Evolutionary conservation across 2,888 invertebrate genomes (phyloP).

Genomic region (Mesoligia furuncula): DNA sequence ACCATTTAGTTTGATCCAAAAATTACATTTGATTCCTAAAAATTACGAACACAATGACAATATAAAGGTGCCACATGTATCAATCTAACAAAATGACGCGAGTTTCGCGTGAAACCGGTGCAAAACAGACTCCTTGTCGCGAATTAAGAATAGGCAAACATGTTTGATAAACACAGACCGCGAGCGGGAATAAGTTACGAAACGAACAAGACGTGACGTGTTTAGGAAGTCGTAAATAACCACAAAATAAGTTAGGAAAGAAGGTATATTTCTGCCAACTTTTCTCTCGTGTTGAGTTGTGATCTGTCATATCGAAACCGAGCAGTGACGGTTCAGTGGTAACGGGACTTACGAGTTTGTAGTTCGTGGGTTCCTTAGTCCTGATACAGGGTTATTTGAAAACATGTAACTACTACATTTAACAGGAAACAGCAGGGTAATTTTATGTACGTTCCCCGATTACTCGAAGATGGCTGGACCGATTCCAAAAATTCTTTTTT

Average conservation of each 20-base stretch:
- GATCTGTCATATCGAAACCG: neutral
- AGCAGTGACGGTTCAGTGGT: neutral
- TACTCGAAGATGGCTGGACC: too few relatives aligned
- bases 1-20: neutral
- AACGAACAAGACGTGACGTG: slow-evolving; percentile 40
- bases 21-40: neutral
- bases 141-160: slow-evolving; percentile 52
- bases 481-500: too few relatives aligned
- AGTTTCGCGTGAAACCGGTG: slow-evolving; percentile 18
- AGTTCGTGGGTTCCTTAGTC: neutral
- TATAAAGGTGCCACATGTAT: neutral
- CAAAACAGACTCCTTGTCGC: slow-evolving; percentile 30
- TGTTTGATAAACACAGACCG: slow-evolving; percentile 44
- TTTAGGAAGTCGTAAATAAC: slow-evolving; percentile 27
- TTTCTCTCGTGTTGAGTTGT: neutral
- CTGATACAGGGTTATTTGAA: neutral
- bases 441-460: too few relatives aligned
- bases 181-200: slow-evolving; percentile 31
- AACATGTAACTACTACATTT: neutral
- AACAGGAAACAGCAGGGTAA: too few relatives aligned
- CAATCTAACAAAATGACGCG: slow-evolving; percentile 6
- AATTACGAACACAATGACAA: neutral
- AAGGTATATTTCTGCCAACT: neutral
- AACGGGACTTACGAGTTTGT: neutral
- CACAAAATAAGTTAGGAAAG: neutral